Evolutionary conservation across 1,140 invertebrate genomes (phyloP), one percentile per base, ranked within the genome.

Genomic region (Steinernema feltiae): DNA sequence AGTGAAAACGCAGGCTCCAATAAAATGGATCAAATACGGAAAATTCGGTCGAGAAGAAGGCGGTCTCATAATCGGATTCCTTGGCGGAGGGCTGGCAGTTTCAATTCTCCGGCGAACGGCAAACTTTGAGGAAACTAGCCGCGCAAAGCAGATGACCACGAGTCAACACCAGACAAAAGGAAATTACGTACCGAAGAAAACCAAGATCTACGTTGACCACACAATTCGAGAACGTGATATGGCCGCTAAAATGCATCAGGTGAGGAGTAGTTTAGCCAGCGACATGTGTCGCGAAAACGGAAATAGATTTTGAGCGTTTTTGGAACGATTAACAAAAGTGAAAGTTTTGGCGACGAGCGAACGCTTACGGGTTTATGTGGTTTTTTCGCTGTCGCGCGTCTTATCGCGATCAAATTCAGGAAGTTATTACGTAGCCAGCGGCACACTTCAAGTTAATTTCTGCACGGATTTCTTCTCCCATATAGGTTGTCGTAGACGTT

Each of bases 11-110:
- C 32, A 76, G 21, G 48, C 48, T 24, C 70, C 75, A 7, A 18
- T 76, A 21, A 32, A n/a, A 15, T 76, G 75, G 75, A 53, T 76
- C 3, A 76, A 74, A 70, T 76, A 74, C 63, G 75, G 75, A 32
- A 2, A 7, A n/a, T 76, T 72, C 32, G 75, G 75, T 63, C 48
- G 75, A 73, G 75, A 76, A 27, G 75, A 76, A 21, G 31, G 41
- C 24, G 46, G 41, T 17, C 21, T 76, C 12, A 21, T 76, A 3
- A 71, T 76, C 3, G 74, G 69, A 18, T 72, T 72, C 18, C 53
- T 72, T 35, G 63, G 74, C 3, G 53, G 53, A 63, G 53, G 53
- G 7, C 53, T 63, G 53, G 53, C 53, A n/a, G 24, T 63, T 12
- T 63, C 53, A 3, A 63, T 27, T 7, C 24, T 63, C 24, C 53